A percentile compares a stretch with the other conserved stretches of the same genome.
These are phyloP conservation scores for Silurus meridionalis DNA, from an alignment of 2,113 vertebrate species.

Conservation along the genomic window DNA sequence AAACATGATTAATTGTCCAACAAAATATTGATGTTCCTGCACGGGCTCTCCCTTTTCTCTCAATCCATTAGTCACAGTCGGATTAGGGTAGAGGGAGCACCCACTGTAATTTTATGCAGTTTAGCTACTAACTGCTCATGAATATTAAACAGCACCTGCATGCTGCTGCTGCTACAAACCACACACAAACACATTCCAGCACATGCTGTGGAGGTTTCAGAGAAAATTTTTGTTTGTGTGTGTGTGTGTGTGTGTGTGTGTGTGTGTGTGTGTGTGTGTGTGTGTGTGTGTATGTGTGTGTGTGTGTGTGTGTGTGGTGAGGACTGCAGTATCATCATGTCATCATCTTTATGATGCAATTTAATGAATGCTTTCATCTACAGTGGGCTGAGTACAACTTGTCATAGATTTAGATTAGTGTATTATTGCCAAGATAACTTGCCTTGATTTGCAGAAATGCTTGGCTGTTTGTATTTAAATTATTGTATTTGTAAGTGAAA, in stretches of 20 bases:
- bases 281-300: not conserved
- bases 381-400: not conserved
- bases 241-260: slow-evolving; percentile 12
- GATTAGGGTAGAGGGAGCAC: slow-evolving; percentile 53
- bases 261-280: not conserved
- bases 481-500: not conserved
- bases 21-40: slow-evolving; percentile 67
- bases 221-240: not conserved
- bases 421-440: slow-evolving; percentile 1
- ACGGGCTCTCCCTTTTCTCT: slow-evolving; percentile 45
- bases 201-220: not conserved
- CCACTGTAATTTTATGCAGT: slow-evolving; percentile 65
- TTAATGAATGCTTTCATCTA: slow-evolving; percentile 20
- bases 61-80: slow-evolving; percentile 69
- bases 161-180: slow-evolving; percentile 21
- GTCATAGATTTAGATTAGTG: not conserved
- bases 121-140: slow-evolving; percentile 61
- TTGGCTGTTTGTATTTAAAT: not conserved
- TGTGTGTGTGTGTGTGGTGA: slow-evolving; percentile 12
- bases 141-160: slow-evolving; percentile 44
- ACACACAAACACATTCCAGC: slow-evolving; percentile 8
- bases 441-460: not conserved
- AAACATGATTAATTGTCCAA: slow-evolving; percentile 69
- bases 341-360: slow-evolving; percentile 4
- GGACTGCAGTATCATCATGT: not conserved